Percentiles rank a stretch among this genome's conserved stretches.
Evolutionary conservation across 2,797 vertebrate species (phyloP).

Genomic region (Zalophus californianus): DNA sequence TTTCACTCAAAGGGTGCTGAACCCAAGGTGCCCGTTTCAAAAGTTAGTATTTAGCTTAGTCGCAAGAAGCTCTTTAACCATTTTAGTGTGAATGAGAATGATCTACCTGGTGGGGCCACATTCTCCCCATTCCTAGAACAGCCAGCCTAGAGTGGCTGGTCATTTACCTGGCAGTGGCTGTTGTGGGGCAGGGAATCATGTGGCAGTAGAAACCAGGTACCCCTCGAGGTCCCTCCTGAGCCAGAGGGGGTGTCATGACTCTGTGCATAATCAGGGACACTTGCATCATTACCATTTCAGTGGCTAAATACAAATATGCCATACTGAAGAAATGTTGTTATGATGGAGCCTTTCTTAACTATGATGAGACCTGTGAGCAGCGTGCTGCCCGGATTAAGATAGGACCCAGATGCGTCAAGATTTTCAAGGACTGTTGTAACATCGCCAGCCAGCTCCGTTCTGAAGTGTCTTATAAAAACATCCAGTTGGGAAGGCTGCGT

Average conservation of each 20-base stretch:
- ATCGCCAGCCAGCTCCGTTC: conserved; percentile 67
- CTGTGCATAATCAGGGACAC: neutral
- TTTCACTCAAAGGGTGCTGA: conserved; percentile 5
- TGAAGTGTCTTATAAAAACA: neutral
- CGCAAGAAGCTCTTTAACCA: neutral
- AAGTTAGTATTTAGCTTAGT: conserved; percentile 25
- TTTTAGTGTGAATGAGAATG: neutral
- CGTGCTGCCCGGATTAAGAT: conserved; percentile 36
- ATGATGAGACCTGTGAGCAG: conserved; percentile 82
- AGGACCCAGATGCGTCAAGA: conserved; percentile 46
- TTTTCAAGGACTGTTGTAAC: conserved; percentile 88
- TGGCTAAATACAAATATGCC: neutral
- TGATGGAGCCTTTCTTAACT: conserved; percentile 81
- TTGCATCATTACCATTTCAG: conserved; percentile 82
- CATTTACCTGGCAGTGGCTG: neutral
- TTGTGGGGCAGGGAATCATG: neutral
- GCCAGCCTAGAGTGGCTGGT: neutral
- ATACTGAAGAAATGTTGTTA: conserved; percentile 86
- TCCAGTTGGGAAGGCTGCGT: conserved; percentile 89
- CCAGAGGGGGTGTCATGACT: neutral
- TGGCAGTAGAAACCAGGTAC: neutral
- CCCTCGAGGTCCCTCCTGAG: neutral
- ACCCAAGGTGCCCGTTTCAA: conserved; percentile 9
- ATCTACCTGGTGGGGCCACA: neutral
- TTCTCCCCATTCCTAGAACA: neutral